Evolutionary conservation across 2,888 invertebrate genomes (phyloP).

Genomic region (Metacarcinus magister): DNA sequence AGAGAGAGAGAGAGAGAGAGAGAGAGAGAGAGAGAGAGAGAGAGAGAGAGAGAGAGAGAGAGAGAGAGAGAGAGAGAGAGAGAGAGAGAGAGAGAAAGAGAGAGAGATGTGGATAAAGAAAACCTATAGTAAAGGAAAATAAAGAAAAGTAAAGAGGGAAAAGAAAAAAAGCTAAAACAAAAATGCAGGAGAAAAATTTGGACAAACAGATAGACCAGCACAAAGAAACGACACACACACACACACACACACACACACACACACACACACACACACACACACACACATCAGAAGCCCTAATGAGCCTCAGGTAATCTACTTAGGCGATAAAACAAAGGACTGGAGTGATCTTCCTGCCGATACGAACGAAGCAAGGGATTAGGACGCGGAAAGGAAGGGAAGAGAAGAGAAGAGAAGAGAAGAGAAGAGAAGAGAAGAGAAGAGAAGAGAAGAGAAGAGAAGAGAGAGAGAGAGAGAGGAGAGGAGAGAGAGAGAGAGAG

Average conservation of each 20-base stretch:
- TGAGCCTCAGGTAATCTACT: background rate
- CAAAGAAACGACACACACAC: background rate
- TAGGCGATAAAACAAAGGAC: background rate
- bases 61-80: background rate
- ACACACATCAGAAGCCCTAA: background rate
- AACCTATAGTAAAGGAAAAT: background rate
- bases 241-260: background rate
- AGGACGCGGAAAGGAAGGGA: background rate
- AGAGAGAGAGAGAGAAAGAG: background rate
- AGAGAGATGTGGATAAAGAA: background rate
- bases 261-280: background rate
- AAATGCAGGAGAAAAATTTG: background rate
- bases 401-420: too few relatives aligned
- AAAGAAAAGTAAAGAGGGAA: background rate
- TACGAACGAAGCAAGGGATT: background rate
- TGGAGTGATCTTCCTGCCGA: background rate
- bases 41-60: background rate
- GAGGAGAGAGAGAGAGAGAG: background rate
- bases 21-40: slow-evolving; percentile 16
- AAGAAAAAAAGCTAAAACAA: background rate
- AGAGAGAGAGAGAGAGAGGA: background rate
- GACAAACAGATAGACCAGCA: background rate
- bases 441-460: too few relatives aligned
- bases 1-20: background rate
- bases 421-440: too few relatives aligned